Percentiles rank a stretch among this genome's conserved stretches.
Conservation (phyloP, 1,140 invertebrate genomes). For the Drosophila bifasciata region DNA sequence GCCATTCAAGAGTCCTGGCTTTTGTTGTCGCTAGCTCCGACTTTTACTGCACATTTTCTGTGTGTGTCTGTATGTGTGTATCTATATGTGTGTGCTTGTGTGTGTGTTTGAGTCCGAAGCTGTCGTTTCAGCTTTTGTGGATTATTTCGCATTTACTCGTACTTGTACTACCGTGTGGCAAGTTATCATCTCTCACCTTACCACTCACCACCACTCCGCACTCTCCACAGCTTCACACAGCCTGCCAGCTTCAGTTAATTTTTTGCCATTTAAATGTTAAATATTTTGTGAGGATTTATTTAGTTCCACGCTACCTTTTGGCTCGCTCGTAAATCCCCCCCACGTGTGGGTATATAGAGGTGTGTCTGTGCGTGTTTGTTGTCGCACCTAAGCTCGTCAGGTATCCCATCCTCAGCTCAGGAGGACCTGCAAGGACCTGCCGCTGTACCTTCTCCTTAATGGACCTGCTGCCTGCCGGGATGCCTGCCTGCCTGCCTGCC, state of each 20-base stretch:
- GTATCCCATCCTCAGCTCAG: slow-evolving; percentile 21
- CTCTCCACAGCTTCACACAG: background rate
- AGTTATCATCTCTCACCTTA: slow-evolving; percentile 2
- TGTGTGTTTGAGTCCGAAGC: slow-evolving; percentile 25
- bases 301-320: slow-evolving; percentile 13
- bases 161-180: slow-evolving; percentile 15
- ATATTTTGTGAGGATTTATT: slow-evolving; percentile 66
- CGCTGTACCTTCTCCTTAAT: slow-evolving; percentile 38
- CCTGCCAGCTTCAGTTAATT: slow-evolving; percentile 64
- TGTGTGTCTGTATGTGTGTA: slow-evolving; percentile 25
- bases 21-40: slow-evolving; percentile 71
- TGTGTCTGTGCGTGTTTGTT: slow-evolving; percentile 24
- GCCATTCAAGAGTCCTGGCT: slow-evolving; percentile 59
- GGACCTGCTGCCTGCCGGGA: slow-evolving; percentile 55
- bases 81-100: slow-evolving; percentile 22
- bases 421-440: background rate
- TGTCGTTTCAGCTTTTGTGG: slow-evolving; percentile 65
- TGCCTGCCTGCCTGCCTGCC: too few species aligned
- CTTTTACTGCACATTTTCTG: slow-evolving; percentile 62
- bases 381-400: slow-evolving; percentile 29
- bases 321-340: slow-evolving; percentile 15
- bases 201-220: background rate
- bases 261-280: slow-evolving; percentile 74
- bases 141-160: slow-evolving; percentile 68
- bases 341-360: slow-evolving; percentile 2